Conservation (phyloP, 2,797 vertebrate genomes). For the Onychomys arenicola region DNA sequence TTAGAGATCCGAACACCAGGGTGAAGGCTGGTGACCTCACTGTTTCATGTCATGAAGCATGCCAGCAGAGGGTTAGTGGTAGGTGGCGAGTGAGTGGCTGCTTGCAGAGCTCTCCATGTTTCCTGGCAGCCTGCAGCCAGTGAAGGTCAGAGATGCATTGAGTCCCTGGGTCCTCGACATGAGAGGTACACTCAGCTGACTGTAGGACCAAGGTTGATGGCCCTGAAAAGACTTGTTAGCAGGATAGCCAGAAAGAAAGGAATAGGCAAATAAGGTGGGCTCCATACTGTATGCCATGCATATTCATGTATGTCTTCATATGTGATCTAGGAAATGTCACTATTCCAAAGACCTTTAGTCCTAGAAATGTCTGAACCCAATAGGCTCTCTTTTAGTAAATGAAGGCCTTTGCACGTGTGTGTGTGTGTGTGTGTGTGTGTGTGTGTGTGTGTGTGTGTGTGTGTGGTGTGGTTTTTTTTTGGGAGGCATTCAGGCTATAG, state of each 20-base stretch:
- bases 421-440: too few species aligned
- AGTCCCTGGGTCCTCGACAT: neutral
- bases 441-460: too few species aligned
- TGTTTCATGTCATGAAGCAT: neutral
- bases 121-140: neutral
- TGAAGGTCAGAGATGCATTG: neutral
- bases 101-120: neutral
- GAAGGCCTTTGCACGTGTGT: neutral
- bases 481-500: neutral
- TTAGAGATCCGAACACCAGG: neutral
- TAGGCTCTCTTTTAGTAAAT: neutral
- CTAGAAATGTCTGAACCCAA: neutral
- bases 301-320: neutral
- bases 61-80: neutral
- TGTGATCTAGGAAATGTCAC: neutral
- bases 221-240: constrained; percentile 11
- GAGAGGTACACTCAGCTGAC: neutral
- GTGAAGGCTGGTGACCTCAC: neutral
- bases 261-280: neutral
- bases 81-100: neutral
- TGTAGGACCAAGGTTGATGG: neutral
- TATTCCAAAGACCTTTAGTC: neutral
- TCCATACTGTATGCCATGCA: neutral
- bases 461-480: too few species aligned
- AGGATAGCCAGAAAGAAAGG: neutral